Conservation (phyloP, 2,797 vertebrate genomes). For the Hozukius guyotensis region DNA sequence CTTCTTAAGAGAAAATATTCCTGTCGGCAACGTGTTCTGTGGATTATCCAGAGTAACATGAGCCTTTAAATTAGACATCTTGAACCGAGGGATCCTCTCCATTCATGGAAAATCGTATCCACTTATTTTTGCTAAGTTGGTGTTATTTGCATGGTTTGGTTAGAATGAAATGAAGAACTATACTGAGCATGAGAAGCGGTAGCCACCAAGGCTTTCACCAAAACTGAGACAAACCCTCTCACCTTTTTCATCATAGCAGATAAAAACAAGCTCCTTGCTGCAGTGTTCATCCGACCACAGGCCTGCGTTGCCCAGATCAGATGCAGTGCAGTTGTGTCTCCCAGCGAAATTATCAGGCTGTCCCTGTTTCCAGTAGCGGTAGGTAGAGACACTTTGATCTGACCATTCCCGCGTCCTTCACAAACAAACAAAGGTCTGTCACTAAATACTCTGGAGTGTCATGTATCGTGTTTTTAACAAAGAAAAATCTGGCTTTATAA, state of each 20-base stretch:
- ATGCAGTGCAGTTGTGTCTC: not conserved
- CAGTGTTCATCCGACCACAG: slow-evolving; percentile 25
- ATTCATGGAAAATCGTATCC: too few species aligned
- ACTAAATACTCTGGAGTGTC: not conserved
- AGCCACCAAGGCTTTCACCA: not conserved
- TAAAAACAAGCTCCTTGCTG: not conserved
- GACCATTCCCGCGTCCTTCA: slow-evolving; percentile 40
- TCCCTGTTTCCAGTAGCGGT: slow-evolving; percentile 8
- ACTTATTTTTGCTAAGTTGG: too few species aligned
- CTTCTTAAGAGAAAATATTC: too few species aligned
- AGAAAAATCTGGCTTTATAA: not conserved
- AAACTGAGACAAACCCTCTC: not conserved
- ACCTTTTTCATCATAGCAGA: slow-evolving; percentile 10
- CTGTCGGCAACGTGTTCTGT: too few species aligned
- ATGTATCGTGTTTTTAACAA: not conserved
- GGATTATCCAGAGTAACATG: too few species aligned
- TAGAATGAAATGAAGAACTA: too few species aligned
- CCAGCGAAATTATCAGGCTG: not conserved
- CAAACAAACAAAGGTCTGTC: not conserved
- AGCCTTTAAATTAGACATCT: too few species aligned
- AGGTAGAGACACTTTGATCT: slow-evolving; percentile 5
- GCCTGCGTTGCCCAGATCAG: slow-evolving; percentile 12
- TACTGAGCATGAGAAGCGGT: too few species aligned
- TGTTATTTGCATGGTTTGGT: too few species aligned
- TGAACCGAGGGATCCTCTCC: too few species aligned